A percentile compares a stretch with the other conserved stretches of the same genome.
These are phyloP conservation scores for Drosophila engyochracea DNA, from an alignment of 2,888 invertebrate species.

Conservation along the genomic window DNA sequence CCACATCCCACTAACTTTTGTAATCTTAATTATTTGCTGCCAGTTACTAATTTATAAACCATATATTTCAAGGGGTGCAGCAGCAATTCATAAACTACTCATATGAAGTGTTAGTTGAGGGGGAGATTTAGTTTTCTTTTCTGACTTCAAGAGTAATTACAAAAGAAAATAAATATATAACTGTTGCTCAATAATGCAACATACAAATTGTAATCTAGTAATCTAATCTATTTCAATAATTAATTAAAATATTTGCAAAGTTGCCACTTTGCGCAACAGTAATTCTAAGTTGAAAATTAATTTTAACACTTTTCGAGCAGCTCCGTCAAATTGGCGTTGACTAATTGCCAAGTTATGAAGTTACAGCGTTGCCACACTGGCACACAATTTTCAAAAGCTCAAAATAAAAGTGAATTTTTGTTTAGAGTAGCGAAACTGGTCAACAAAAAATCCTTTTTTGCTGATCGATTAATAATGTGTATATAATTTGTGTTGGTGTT, in stretches of 20 bases:
- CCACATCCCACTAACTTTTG: background rate
- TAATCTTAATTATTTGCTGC: constrained; percentile 50
- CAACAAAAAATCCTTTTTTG: background rate
- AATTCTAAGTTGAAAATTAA: background rate
- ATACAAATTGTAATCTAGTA: background rate
- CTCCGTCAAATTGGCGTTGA: background rate
- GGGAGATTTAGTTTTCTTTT: constrained; percentile 9
- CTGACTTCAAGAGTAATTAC: background rate
- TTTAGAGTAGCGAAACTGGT: background rate
- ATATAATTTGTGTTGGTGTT: background rate
- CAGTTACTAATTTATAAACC: constrained; percentile 48
- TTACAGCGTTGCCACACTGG: background rate
- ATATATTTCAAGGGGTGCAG: constrained; percentile 57
- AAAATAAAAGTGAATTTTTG: background rate
- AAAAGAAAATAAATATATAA: background rate
- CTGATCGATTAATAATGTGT: background rate
- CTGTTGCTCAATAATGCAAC: background rate
- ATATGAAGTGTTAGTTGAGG: constrained; percentile 9
- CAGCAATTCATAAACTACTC: constrained; percentile 34
- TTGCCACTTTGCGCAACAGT: background rate
- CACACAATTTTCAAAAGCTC: background rate
- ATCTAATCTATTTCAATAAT: background rate
- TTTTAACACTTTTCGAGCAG: background rate
- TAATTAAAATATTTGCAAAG: background rate
- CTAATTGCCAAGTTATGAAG: background rate